phyloP scores from a whole-genome alignment of 1,140 invertebrate genomes.

The Olivierus martensii region DNA sequence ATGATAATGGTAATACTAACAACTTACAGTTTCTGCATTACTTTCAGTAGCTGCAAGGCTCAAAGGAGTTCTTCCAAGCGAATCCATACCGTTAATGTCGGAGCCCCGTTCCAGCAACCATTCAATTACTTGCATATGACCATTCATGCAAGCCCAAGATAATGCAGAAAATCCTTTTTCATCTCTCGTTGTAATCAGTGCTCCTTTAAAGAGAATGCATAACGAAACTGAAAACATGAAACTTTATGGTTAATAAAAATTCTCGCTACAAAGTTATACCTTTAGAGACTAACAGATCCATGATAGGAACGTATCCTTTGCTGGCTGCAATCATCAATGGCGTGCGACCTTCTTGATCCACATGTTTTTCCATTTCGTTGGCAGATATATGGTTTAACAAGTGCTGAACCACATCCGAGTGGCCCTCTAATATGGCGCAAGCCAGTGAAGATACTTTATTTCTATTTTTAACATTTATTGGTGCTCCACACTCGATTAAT shows the following conservation, averaged over 20 bases:
- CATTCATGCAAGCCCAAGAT: conserved; percentile 78
- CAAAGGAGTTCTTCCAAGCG: conserved; percentile 70
- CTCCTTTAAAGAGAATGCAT: no score
- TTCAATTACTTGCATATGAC: conserved; percentile 59
- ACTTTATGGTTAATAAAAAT: no score
- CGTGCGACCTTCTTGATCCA: conserved; percentile 50
- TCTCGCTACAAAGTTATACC: no score
- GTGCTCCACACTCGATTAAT: conserved; percentile 64
- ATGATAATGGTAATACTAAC: no score
- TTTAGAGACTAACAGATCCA: no score
- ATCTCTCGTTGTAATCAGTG: conserved; percentile 58
- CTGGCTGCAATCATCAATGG: conserved; percentile 76
- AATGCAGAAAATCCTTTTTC: conserved; percentile 75
- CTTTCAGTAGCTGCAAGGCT: conserved; percentile 78
- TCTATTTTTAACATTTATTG: conserved; percentile 47
- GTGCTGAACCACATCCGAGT: conserved; percentile 57
- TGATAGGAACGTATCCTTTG: conserved; percentile 57
- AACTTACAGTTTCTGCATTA: conserved; percentile 38
- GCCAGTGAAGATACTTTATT: conserved; percentile 61
- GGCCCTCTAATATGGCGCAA: conserved; percentile 65
- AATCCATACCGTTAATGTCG: conserved; percentile 58
- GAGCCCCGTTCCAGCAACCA: conserved; percentile 67
- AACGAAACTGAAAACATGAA: no score
- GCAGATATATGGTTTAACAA: conserved; percentile 34
- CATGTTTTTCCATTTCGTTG: conserved; percentile 44